Conservation (phyloP, 2,888 invertebrate genomes). For the Augiades crinisus region DNA sequence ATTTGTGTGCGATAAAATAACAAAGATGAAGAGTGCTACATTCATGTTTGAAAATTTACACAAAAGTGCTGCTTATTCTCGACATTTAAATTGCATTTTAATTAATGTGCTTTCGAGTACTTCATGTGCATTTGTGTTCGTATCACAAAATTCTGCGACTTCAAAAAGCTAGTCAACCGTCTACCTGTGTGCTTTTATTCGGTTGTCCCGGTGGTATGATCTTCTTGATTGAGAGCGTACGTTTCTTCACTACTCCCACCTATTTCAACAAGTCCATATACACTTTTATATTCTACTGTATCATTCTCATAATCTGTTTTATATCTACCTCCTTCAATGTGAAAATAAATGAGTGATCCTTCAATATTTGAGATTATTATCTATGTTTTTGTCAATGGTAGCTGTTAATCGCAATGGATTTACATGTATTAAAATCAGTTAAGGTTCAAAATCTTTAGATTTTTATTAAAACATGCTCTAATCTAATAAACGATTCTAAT, state of each 20-base stretch:
- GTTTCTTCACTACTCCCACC: conserved; percentile 72
- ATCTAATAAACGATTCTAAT: too few species aligned
- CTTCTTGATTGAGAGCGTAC: conserved; percentile 78
- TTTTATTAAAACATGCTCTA: neutral
- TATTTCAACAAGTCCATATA: conserved; percentile 48
- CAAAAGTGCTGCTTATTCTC: neutral
- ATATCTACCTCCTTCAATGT: too few species aligned
- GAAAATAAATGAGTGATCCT: too few species aligned
- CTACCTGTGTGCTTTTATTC: conserved; percentile 65
- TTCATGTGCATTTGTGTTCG: conserved; percentile 51
- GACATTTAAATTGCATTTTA: neutral
- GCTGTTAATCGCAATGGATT: conserved; percentile 31
- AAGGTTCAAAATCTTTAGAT: conserved; percentile 18
- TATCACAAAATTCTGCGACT: conserved; percentile 45
- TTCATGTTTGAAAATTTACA: neutral
- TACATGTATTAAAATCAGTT: conserved; percentile 17
- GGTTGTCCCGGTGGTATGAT: conserved; percentile 69
- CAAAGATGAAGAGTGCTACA: too few species aligned
- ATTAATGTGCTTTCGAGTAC: neutral
- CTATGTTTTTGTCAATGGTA: neutral
- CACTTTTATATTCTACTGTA: too few species aligned
- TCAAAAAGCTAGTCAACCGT: conserved; percentile 33
- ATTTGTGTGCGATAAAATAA: too few species aligned
- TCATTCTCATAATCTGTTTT: too few species aligned
- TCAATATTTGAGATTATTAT: neutral